Conservation (phyloP, 2,113 vertebrate genomes). For the Sinocyclocheilus maitianheensis region DNA sequence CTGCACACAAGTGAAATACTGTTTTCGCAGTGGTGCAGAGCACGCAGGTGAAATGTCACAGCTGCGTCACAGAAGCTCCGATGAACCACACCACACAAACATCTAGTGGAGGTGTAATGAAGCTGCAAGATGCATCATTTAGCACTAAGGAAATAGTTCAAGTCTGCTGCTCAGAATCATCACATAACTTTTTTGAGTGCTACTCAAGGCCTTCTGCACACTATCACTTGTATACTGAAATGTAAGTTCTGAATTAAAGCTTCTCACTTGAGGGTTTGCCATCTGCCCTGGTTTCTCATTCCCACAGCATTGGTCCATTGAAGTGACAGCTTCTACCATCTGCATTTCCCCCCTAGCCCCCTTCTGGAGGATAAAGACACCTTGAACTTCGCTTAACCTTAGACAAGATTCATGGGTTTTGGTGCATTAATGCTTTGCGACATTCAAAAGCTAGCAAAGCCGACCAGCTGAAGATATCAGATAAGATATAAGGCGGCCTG, state of each 20-base stretch:
- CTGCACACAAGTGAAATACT: too few relatives aligned
- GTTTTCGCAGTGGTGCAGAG: too few relatives aligned
- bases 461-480: too few relatives aligned
- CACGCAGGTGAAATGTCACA: neutral
- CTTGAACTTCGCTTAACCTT: neutral
- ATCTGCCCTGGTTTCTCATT: constrained; percentile 3
- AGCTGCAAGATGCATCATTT: constrained; percentile 15
- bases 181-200: constrained; percentile 13
- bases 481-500: too few relatives aligned
- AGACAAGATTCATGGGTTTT: too few relatives aligned
- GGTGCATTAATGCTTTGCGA: too few relatives aligned
- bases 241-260: constrained; percentile 3
- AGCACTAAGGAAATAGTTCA: neutral
- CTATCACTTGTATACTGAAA: neutral
- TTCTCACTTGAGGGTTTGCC: constrained; percentile 19
- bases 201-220: neutral
- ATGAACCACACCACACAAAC: neutral
- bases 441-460: too few relatives aligned
- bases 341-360: neutral
- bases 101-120: neutral
- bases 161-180: neutral
- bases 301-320: neutral
- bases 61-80: neutral
- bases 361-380: neutral
- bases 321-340: constrained; percentile 8